A percentile compares a stretch with the other conserved stretches of the same genome.
phyloP scores from a whole-genome alignment of 2,797 vertebrate species.

The Oceanodroma leucorhoa region DNA sequence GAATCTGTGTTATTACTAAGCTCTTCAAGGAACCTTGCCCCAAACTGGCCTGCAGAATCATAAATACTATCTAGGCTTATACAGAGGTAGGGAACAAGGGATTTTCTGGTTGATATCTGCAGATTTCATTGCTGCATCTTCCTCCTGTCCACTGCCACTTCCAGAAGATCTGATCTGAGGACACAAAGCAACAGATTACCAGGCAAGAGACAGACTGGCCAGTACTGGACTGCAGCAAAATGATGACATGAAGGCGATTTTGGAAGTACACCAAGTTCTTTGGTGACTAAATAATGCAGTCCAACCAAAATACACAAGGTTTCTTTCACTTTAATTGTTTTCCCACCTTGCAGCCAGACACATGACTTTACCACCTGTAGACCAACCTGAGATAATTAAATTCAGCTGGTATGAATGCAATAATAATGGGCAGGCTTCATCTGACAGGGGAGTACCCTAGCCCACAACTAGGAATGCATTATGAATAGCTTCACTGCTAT shows the following conservation, averaged over 20 bases:
- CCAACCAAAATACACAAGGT: background rate
- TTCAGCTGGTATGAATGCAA: background rate
- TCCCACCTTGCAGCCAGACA: background rate
- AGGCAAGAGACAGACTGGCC: background rate
- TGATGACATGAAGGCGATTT: background rate
- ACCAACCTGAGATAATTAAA: background rate
- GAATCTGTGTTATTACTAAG: background rate
- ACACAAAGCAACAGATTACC: background rate
- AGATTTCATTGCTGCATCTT: background rate
- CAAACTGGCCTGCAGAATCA: background rate
- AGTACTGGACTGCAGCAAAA: background rate
- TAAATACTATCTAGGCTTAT: background rate
- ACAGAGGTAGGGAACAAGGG: background rate
- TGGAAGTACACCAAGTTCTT: background rate
- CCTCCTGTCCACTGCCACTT: background rate
- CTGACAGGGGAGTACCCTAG: background rate
- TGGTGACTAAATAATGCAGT: background rate
- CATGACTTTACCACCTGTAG: background rate
- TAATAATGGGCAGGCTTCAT: background rate
- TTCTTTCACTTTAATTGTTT: background rate
- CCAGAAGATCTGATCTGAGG: background rate
- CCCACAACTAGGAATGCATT: background rate
- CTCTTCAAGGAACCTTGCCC: background rate
- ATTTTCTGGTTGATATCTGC: background rate
- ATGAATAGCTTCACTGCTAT: background rate